Conservation (phyloP, 2,113 vertebrate species). For the Hiodon tergisus region DNA sequence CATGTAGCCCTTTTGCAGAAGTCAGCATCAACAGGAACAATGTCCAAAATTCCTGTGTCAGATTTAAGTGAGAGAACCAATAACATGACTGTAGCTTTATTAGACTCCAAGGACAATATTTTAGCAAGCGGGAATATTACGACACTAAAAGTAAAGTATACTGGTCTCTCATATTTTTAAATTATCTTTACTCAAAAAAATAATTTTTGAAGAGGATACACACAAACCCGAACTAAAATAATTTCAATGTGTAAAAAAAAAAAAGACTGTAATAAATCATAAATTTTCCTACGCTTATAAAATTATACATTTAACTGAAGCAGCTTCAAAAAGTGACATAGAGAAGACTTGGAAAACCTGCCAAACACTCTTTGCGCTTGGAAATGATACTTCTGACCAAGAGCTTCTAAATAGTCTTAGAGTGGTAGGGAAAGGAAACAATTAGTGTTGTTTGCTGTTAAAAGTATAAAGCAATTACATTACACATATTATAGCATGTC, state of each 20-base stretch:
- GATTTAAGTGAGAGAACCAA: neutral
- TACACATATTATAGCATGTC: slow-evolving; percentile 63
- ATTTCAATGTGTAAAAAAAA: slow-evolving; percentile 48
- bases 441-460: slow-evolving; percentile 72
- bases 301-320: slow-evolving; percentile 58
- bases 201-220: too few species aligned
- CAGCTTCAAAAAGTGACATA: slow-evolving; percentile 48
- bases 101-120: too few species aligned
- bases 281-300: slow-evolving; percentile 46
- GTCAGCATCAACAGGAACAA: neutral
- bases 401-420: slow-evolving; percentile 61
- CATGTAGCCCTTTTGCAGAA: neutral
- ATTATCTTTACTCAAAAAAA: too few species aligned
- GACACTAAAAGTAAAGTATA: too few species aligned
- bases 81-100: too few species aligned
- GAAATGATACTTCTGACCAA: slow-evolving; percentile 64
- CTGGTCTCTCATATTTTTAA: too few species aligned
- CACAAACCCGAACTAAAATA: too few species aligned
- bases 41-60: neutral
- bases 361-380: slow-evolving; percentile 70
- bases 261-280: slow-evolving; percentile 52
- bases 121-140: too few species aligned
- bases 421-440: slow-evolving; percentile 71
- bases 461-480: slow-evolving; percentile 67
- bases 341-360: slow-evolving; percentile 67